Evolutionary conservation across 2,888 invertebrate genomes (phyloP).

Genomic region (Luperina nickerlii): DNA sequence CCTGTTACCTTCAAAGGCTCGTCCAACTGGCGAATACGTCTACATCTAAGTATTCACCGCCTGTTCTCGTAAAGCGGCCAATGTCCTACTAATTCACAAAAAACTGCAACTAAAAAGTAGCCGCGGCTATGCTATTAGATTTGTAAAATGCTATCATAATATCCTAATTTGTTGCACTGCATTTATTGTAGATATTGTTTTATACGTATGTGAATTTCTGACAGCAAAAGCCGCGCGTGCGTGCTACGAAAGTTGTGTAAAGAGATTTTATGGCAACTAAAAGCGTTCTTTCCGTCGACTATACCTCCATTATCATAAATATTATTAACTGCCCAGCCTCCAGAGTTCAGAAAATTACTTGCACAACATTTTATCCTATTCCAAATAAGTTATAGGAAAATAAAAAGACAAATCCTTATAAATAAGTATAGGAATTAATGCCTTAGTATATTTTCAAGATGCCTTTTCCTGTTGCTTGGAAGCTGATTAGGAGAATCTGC

Average conservation of each 20-base stretch:
- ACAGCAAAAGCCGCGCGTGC: neutral
- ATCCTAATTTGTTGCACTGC: constrained; percentile 34
- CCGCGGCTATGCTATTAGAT: constrained; percentile 45
- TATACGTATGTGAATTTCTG: constrained; percentile 3
- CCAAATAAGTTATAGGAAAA: constrained; percentile 48
- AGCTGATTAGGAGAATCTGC: constrained; percentile 47
- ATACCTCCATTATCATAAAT: constrained; percentile 45
- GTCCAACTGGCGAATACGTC: neutral
- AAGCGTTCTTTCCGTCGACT: constrained; percentile 12
- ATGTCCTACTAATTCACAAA: constrained; percentile 44
- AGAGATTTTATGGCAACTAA: constrained; percentile 14
- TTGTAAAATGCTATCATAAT: constrained; percentile 27
- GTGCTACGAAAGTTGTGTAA: constrained; percentile 11
- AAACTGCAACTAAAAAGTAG: constrained; percentile 47
- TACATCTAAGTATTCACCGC: constrained; percentile 45
- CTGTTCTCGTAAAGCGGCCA: constrained; percentile 48
- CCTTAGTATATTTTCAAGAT: constrained; percentile 28
- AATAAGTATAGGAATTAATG: constrained; percentile 45
- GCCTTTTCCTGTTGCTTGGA: constrained; percentile 48
- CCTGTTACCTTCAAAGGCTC: constrained; percentile 8
- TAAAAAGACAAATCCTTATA: constrained; percentile 39
- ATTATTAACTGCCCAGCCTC: constrained; percentile 19
- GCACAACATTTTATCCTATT: constrained; percentile 44
- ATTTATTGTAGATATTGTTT: constrained; percentile 41
- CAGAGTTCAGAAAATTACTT: constrained; percentile 29